Conservation (phyloP, 2,888 invertebrate genomes). For the Atherix ibis region DNA sequence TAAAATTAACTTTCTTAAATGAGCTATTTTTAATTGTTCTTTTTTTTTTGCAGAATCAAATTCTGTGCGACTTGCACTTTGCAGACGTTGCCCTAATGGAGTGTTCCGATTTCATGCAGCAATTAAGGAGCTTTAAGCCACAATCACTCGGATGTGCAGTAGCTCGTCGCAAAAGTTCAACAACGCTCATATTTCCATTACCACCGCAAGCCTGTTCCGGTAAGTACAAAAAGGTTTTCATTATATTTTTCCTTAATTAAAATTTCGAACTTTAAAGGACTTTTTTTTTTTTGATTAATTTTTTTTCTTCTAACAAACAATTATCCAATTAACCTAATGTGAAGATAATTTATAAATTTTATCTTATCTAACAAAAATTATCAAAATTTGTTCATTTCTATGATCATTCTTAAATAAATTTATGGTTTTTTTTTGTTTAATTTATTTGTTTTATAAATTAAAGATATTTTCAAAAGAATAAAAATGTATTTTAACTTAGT, state of each 20-base stretch:
- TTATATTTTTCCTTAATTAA: background rate
- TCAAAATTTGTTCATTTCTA: too few species aligned
- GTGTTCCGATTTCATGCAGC: conserved; percentile 95
- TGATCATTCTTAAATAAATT: too few species aligned
- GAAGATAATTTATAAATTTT: too few species aligned
- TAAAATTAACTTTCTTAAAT: background rate
- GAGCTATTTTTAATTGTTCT: background rate
- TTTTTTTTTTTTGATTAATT: background rate
- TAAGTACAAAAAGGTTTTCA: conserved; percentile 28
- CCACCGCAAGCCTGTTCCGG: conserved; percentile 91
- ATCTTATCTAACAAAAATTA: too few species aligned
- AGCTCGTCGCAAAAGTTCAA: conserved; percentile 82
- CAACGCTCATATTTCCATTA: conserved; percentile 82
- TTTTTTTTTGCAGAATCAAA: conserved; percentile 50
- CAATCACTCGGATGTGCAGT: conserved; percentile 91
- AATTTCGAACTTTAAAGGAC: background rate
- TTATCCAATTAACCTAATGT: too few species aligned
- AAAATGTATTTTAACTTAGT: too few species aligned
- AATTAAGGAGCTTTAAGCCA: conserved; percentile 88
- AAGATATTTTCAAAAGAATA: too few species aligned
- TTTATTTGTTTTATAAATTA: too few species aligned
- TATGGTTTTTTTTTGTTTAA: too few species aligned
- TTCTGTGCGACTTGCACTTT: conserved; percentile 90
- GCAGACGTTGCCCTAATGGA: conserved; percentile 95
- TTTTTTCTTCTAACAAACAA: background rate